Evolutionary conservation across 1,140 invertebrate species (phyloP).

Genomic region (Macrobrachium nipponense): DNA sequence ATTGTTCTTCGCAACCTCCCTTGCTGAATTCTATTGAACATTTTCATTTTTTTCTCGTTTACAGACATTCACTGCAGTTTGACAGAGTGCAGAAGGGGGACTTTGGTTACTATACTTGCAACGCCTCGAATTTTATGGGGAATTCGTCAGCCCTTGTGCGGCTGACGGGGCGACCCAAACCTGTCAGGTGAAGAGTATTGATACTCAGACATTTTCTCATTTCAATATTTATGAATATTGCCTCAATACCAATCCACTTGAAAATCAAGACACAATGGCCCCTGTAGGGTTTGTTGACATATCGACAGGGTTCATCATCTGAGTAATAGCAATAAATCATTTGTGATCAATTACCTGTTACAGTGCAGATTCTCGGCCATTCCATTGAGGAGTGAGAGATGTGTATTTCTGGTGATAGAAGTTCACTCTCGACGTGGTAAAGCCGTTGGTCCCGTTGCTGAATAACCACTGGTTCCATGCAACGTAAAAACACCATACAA

Average conservation of each 20-base stretch:
- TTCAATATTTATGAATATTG: neutral
- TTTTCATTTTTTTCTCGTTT: neutral
- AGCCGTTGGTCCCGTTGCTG: too few species aligned
- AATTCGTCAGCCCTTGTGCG: slow-evolving; percentile 34
- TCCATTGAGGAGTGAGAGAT: too few species aligned
- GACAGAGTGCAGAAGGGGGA: slow-evolving; percentile 23
- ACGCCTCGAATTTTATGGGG: slow-evolving; percentile 46
- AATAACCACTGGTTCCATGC: too few species aligned
- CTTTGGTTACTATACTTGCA: slow-evolving; percentile 49
- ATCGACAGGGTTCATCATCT: too few species aligned
- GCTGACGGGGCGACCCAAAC: slow-evolving; percentile 39
- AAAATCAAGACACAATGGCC: neutral
- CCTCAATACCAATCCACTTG: neutral
- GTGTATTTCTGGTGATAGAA: too few species aligned
- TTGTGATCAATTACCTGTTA: neutral
- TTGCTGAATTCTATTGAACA: neutral
- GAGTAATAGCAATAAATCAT: neutral
- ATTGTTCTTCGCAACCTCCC: neutral
- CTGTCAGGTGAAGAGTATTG: slow-evolving; percentile 35
- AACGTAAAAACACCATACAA: too few species aligned
- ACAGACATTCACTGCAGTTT: slow-evolving; percentile 49
- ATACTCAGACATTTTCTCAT: neutral
- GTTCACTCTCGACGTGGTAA: too few species aligned
- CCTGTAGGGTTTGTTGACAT: too few species aligned
- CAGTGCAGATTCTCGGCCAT: too few species aligned